Evolutionary conservation across 2,113 vertebrate genomes (phyloP).

Genomic region (Psephotus haematonotus): DNA sequence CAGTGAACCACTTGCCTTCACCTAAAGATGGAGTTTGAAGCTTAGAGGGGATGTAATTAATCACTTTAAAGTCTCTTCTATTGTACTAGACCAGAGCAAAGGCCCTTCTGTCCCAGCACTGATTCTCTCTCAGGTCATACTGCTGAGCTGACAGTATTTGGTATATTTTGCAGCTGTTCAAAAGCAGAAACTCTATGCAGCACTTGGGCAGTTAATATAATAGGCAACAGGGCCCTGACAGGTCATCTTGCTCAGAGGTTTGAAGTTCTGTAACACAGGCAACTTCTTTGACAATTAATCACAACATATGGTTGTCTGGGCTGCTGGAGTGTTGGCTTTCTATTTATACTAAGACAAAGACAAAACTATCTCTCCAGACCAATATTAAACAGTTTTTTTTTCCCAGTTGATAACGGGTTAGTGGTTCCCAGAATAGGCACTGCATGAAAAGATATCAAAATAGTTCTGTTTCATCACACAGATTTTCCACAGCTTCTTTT

Average conservation of each 20-base stretch:
- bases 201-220: background rate
- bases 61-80: background rate
- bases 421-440: background rate
- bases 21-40: background rate
- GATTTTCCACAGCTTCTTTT: conserved; percentile 27
- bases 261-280: background rate
- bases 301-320: background rate
- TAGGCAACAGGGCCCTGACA: background rate
- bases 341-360: background rate
- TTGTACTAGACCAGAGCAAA: background rate
- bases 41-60: background rate
- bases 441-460: background rate
- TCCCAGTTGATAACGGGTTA: background rate
- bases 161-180: background rate
- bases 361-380: background rate
- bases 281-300: background rate
- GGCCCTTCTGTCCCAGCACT: background rate
- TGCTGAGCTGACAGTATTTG: background rate
- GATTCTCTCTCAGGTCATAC: background rate
- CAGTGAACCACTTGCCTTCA: background rate
- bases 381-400: background rate
- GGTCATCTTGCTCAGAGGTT: background rate
- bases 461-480: background rate
- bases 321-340: background rate
- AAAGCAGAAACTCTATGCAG: background rate